Evolutionary conservation across 2,888 invertebrate species (phyloP).

Genomic region (Limnephilus rhombicus): DNA sequence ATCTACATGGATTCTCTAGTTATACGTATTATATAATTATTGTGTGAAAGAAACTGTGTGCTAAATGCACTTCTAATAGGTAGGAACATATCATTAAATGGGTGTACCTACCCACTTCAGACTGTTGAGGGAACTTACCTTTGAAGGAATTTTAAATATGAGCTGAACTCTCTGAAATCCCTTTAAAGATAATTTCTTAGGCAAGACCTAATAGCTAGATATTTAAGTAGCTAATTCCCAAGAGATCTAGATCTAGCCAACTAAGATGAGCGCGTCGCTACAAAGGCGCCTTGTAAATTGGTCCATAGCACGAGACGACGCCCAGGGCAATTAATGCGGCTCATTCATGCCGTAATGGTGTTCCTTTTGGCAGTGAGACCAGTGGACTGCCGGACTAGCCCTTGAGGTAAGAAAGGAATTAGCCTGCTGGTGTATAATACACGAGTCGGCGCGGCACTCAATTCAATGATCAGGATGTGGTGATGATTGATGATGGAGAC

Average conservation of each 20-base stretch:
- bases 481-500: conserved; percentile 42
- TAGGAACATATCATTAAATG: background rate
- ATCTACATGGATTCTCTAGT: too few species aligned
- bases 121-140: background rate
- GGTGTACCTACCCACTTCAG: background rate
- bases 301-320: conserved; percentile 41
- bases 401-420: conserved; percentile 24
- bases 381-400: background rate
- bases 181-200: background rate
- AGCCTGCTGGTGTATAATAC: conserved; percentile 15
- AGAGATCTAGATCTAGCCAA: background rate
- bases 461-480: conserved; percentile 30
- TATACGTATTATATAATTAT: too few species aligned
- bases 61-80: too few species aligned
- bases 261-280: conserved; percentile 11
- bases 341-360: conserved; percentile 42
- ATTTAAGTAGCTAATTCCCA: background rate
- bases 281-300: conserved; percentile 47
- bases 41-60: too few species aligned
- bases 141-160: background rate
- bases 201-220: background rate
- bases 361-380: conserved; percentile 2
- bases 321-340: conserved; percentile 32
- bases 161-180: background rate
- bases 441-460: conserved; percentile 30